Evolutionary conservation across 2,113 vertebrate species (phyloP).

Genomic region (Channa argus): DNA sequence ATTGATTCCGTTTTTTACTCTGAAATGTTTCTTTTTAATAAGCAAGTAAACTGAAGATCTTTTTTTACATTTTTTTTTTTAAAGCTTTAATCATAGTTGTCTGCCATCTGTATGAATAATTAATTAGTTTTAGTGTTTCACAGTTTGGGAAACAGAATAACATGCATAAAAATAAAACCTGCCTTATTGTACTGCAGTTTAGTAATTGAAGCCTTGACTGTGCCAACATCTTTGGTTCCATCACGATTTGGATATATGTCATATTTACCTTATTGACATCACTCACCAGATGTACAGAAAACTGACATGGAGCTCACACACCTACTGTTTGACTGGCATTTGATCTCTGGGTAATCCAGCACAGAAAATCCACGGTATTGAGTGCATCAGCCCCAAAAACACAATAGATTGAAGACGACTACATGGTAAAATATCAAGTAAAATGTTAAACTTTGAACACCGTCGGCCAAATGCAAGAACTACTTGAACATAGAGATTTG

Average conservation of each 20-base stretch:
- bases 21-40: conserved; percentile 21
- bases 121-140: neutral
- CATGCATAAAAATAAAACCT: neutral
- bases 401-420: neutral
- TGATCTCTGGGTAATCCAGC: neutral
- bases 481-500: too few species aligned
- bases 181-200: neutral
- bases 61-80: neutral
- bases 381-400: neutral
- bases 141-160: neutral
- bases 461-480: too few species aligned
- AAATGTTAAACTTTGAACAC: conserved; percentile 3
- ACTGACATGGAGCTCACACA: neutral
- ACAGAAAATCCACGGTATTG: neutral
- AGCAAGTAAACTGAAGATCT: conserved; percentile 10
- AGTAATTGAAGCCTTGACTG: neutral
- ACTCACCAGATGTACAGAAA: neutral
- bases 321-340: conserved; percentile 9
- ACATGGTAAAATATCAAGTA: neutral
- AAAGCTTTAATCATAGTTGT: conserved; percentile 14
- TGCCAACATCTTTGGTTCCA: conserved; percentile 2
- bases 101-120: conserved; percentile 1
- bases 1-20: conserved; percentile 17
- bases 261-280: neutral
- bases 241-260: too few species aligned